These are phyloP conservation scores for Sprattus sprattus DNA, from an alignment of 2,113 vertebrate genomes.

Conservation along the genomic window DNA sequence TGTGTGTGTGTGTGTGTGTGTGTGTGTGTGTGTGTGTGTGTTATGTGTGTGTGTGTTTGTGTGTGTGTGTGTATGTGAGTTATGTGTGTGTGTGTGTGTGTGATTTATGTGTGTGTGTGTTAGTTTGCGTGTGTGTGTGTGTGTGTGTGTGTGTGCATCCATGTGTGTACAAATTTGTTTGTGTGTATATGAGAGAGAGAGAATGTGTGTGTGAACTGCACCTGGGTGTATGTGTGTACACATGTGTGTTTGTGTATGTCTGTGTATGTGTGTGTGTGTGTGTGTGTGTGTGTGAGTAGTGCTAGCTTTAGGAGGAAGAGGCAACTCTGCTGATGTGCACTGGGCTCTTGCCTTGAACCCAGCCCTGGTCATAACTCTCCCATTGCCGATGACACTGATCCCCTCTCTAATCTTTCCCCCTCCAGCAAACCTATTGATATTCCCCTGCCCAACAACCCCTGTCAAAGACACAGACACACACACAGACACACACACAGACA, in stretches of 20 bases:
- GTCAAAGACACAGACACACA: constrained; percentile 16
- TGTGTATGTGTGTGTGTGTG: constrained; percentile 21
- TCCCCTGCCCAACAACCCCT: neutral
- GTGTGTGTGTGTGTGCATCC: neutral
- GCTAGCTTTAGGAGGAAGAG: constrained; percentile 14
- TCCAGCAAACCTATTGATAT: neutral
- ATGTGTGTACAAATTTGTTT: neutral
- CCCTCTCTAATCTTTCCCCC: constrained; percentile 73
- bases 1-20: too few species aligned
- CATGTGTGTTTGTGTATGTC: constrained; percentile 31
- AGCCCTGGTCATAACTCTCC: constrained; percentile 71
- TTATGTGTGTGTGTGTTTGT: constrained; percentile 25
- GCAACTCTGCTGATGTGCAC: constrained; percentile 66
- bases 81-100: neutral
- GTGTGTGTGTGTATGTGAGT: neutral
- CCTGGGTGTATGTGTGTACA: neutral
- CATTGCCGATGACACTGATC: constrained; percentile 74
- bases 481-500: constrained; percentile 9
- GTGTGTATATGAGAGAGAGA: constrained; percentile 37
- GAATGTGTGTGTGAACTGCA: neutral
- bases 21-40: neutral
- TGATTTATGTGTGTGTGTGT: neutral
- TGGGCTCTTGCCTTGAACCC: constrained; percentile 75
- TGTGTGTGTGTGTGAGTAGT: constrained; percentile 35
- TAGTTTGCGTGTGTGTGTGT: neutral